Percentiles rank a stretch among this genome's conserved stretches.
Evolutionary conservation across 2,113 vertebrate species (phyloP).

Genomic region (Platycercus adscitus): DNA sequence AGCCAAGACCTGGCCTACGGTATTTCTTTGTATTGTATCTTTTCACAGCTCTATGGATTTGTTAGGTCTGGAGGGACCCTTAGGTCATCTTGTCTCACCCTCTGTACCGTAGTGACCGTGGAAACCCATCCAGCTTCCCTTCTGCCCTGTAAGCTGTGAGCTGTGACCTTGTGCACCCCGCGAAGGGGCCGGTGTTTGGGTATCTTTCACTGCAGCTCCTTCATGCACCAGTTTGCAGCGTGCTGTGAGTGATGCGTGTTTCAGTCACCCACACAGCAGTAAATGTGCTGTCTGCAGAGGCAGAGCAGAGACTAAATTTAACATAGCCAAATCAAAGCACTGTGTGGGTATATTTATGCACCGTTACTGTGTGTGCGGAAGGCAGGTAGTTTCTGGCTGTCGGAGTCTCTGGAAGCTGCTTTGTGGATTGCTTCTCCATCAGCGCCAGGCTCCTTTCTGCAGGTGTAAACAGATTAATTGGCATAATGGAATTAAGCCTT

Average conservation of each 20-base stretch:
- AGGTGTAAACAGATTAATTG: not conserved
- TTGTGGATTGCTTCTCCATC: not conserved
- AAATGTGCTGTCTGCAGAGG: slow-evolving; percentile 11
- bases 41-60: not conserved
- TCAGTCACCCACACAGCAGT: not conserved
- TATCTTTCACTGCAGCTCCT: not conserved
- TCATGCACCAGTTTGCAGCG: not conserved
- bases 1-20: slow-evolving; percentile 10
- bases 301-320: slow-evolving; percentile 20
- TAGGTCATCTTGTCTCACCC: slow-evolving; percentile 7
- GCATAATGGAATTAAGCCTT: not conserved
- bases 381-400: not conserved
- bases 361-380: not conserved
- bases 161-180: not conserved
- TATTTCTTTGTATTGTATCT: not conserved
- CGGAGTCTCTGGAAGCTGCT: not conserved
- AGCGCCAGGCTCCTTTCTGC: not conserved
- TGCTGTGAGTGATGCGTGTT: not conserved
- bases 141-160: not conserved
- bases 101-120: not conserved
- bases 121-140: slow-evolving; percentile 13
- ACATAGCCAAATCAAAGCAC: not conserved
- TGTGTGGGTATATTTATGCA: not conserved
- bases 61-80: not conserved
- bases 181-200: not conserved